Percentiles rank a stretch among this genome's conserved stretches.
Evolutionary conservation across 2,113 vertebrate genomes (phyloP).

Genomic region (Trichechus manatus): DNA sequence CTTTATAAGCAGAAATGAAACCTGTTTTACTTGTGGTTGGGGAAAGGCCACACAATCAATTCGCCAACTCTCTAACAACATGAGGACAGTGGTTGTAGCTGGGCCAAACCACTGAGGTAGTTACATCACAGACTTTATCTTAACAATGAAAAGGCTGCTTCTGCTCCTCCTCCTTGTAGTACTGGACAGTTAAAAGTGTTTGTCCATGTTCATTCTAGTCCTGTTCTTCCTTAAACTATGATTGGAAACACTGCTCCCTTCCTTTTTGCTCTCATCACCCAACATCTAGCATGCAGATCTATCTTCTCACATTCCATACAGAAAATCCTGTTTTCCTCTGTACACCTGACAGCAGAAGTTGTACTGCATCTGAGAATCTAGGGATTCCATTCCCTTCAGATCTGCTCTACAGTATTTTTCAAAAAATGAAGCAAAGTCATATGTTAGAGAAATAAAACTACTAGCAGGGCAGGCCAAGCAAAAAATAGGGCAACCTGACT

Average conservation of each 20-base stretch:
- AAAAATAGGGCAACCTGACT: neutral
- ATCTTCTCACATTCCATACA: neutral
- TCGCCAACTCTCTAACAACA: neutral
- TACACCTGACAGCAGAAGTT: neutral
- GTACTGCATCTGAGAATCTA: neutral
- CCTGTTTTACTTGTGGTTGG: neutral
- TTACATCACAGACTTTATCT: neutral
- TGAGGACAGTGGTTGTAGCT: neutral
- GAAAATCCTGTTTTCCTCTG: neutral
- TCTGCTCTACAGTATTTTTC: neutral
- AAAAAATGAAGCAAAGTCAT: neutral
- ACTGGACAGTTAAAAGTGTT: neutral
- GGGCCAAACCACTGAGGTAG: neutral
- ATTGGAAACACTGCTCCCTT: neutral
- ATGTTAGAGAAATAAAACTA: constrained; percentile 28
- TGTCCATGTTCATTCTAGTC: neutral
- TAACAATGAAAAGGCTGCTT: neutral
- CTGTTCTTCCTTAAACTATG: neutral
- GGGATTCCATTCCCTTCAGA: neutral
- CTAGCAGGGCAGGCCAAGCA: neutral
- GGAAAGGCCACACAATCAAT: constrained; percentile 11
- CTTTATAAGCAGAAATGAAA: constrained; percentile 40
- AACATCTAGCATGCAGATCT: neutral
- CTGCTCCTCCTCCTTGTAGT: neutral
- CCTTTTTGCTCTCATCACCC: neutral